These are phyloP conservation scores for Dolichallabes microphthalmus DNA, from an alignment of 2,113 vertebrate species.

Conservation along the genomic window DNA sequence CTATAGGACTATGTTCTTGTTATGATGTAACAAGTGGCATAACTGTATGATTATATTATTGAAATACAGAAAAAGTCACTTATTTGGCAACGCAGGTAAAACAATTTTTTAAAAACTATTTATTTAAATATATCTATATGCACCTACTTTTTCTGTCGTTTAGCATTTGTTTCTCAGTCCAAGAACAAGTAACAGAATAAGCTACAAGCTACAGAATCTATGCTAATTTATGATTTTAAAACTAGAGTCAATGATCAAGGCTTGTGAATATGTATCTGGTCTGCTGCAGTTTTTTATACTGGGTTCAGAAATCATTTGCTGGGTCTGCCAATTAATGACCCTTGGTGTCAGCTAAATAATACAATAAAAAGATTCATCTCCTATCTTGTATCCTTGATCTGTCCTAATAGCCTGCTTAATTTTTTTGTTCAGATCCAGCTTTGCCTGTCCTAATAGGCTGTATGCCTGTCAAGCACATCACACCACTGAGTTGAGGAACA, in stretches of 20 bases:
- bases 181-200: too few relatives aligned
- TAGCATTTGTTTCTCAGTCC: too few relatives aligned
- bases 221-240: not conserved
- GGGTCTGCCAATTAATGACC: not conserved
- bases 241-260: not conserved
- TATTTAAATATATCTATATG: too few relatives aligned
- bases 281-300: not conserved
- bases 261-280: not conserved
- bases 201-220: not conserved
- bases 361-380: not conserved
- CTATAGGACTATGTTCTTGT: too few relatives aligned
- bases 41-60: too few relatives aligned
- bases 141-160: too few relatives aligned
- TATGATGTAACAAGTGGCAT: too few relatives aligned
- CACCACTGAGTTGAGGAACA: conserved; percentile 17
- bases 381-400: not conserved
- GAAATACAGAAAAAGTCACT: too few relatives aligned
- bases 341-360: not conserved
- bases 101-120: too few relatives aligned
- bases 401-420: not conserved
- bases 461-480: conserved; percentile 36
- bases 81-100: too few relatives aligned
- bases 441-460: conserved; percentile 17
- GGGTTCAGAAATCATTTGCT: not conserved
- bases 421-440: conserved; percentile 5